Evolutionary conservation across 2,888 invertebrate genomes (phyloP), one percentile per base, ranked within the genome.

Genomic region (Sinodicranocentrus sp.): DNA sequence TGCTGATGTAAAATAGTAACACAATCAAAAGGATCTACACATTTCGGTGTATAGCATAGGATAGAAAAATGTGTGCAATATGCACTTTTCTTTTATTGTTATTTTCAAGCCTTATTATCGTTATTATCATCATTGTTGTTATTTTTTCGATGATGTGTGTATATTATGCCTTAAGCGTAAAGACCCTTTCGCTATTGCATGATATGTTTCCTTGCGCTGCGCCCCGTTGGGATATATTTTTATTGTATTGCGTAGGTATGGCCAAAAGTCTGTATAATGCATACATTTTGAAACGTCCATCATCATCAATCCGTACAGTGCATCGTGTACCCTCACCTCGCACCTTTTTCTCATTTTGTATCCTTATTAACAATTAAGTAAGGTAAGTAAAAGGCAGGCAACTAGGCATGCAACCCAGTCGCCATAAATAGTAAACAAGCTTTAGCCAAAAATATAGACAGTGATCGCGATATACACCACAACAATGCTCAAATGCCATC

Each of bases 371-470:
- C 57, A 57, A 57, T 57, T 57, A 57, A 57, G 57, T 57, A 57
- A 57, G 57, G 57, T 57, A 67, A 67, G 65, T 67, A 67, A 67
- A 67, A 43, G 65, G 43, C 1, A 43, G 65, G 43, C 39, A 67
- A 67, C 65, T 67, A 43, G 65, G 65, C 65, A 67, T 67, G 65
- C 65, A 67, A 67, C 65, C 43, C 33, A 67, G 43, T 43, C 19
- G 19, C 65, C 65, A 67, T 67, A 67, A 67, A 67, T 67, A 67
- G 65, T 43, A 43, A 67, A 67, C 65, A 39, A 67, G 43, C 17
- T n/a, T 48, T 48, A 48, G 17, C 48, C 48, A 48, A 48, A 48
- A 48, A 33, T 33, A 33, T 33, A 33, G 5, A 3, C 10, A 10
- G n/a, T n/a, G n/a, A n/a, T n/a, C n/a, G n/a, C n/a, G n/a, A n/a